phyloP scores from a whole-genome alignment of 1,140 invertebrate genomes.

The Cherax destructor region DNA sequence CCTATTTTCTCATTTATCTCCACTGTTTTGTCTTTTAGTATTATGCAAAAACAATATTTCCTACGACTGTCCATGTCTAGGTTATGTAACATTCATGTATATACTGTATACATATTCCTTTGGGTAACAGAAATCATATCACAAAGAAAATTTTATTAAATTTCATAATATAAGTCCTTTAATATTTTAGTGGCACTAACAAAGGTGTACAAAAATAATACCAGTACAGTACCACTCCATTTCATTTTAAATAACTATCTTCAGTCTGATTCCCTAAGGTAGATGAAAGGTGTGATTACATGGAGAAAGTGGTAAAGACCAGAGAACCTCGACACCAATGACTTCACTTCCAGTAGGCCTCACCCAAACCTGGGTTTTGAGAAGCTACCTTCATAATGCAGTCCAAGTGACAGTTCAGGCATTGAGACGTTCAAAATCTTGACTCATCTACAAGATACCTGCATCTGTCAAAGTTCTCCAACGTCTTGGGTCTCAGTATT shows the following conservation, averaged over 20 bases:
- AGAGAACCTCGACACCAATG: not conserved
- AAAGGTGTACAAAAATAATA: not conserved
- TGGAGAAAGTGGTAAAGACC: too few relatives aligned
- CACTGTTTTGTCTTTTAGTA: too few relatives aligned
- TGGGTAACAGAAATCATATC: too few relatives aligned
- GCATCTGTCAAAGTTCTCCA: not conserved
- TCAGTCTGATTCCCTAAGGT: too few relatives aligned
- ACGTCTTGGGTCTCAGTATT: not conserved
- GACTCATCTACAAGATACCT: not conserved
- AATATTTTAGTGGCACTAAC: not conserved
- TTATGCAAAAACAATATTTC: too few relatives aligned
- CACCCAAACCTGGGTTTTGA: conserved; percentile 5
- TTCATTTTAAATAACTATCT: too few relatives aligned
- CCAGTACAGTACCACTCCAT: not conserved
- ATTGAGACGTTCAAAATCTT: not conserved
- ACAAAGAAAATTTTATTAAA: not conserved
- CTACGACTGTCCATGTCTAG: too few relatives aligned
- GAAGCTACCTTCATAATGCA: conserved; percentile 11
- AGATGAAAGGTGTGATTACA: not conserved
- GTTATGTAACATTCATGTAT: too few relatives aligned
- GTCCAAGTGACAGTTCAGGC: not conserved
- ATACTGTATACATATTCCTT: too few relatives aligned
- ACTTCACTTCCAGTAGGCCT: not conserved
- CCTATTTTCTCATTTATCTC: too few relatives aligned
- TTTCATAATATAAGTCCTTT: not conserved